Evolutionary conservation across 2,888 invertebrate genomes (phyloP).

Genomic region (Campoplex nolae): DNA sequence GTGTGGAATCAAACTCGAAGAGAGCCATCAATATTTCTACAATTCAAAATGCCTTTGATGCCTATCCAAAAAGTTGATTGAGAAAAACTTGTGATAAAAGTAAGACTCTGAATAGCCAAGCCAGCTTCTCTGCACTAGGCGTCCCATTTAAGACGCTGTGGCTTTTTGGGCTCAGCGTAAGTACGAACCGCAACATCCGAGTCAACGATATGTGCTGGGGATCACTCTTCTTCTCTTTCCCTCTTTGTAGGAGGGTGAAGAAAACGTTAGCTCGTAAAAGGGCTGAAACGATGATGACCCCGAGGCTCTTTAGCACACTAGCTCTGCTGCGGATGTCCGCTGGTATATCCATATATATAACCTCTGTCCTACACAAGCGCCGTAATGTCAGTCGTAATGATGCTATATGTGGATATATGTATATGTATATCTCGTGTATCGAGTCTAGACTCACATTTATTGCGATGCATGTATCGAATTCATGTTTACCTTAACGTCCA

Average conservation of each 20-base stretch:
- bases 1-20: too few species aligned
- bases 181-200: slow-evolving; percentile 65
- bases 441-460: slow-evolving; percentile 63
- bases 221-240: slow-evolving; percentile 34
- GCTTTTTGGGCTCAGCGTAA: slow-evolving; percentile 74
- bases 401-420: background rate
- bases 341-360: background rate
- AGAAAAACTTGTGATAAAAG: slow-evolving; percentile 6
- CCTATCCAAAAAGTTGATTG: background rate
- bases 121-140: slow-evolving; percentile 3
- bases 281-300: slow-evolving; percentile 74
- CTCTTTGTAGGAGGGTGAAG: slow-evolving; percentile 70
- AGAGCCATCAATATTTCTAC: too few species aligned
- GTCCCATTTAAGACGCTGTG: slow-evolving; percentile 35
- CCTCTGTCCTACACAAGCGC: background rate
- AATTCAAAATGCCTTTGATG: too few species aligned
- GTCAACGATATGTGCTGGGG: slow-evolving; percentile 43
- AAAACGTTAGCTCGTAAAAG: slow-evolving; percentile 76
- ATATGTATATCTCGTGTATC: slow-evolving; percentile 4
- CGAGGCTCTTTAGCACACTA: slow-evolving; percentile 67
- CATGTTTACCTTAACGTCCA: slow-evolving; percentile 54
- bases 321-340: slow-evolving; percentile 29
- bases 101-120: background rate
- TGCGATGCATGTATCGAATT: slow-evolving; percentile 48
- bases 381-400: slow-evolving; percentile 24